Percentiles rank a stretch among this genome's conserved stretches.
These are phyloP conservation scores for Bombus confusus DNA, from an alignment of 1,140 invertebrate genomes.

Conservation along the genomic window DNA sequence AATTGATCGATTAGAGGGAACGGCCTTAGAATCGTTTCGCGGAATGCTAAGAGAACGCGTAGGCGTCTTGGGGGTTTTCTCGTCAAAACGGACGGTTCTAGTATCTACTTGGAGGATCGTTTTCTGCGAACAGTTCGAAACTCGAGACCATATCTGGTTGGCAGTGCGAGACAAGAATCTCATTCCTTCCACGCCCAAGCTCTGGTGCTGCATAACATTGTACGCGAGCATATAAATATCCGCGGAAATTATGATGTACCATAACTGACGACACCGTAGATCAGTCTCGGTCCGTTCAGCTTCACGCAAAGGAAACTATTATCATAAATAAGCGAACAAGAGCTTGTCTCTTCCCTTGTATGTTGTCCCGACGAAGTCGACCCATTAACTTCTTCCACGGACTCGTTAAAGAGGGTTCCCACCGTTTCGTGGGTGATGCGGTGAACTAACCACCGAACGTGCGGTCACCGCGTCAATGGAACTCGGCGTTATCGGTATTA, in stretches of 20 bases:
- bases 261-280: slow-evolving; percentile 65
- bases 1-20: not conserved
- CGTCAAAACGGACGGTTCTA: slow-evolving; percentile 21
- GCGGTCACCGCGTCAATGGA: not conserved
- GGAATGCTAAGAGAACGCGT: not conserved
- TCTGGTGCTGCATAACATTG: slow-evolving; percentile 54
- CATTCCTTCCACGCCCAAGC: slow-evolving; percentile 58
- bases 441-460: slow-evolving; percentile 25
- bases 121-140: slow-evolving; percentile 61
- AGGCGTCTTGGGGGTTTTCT: not conserved
- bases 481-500: slow-evolving; percentile 73
- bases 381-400: slow-evolving; percentile 74
- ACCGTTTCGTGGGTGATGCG: slow-evolving; percentile 72
- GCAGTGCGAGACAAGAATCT: slow-evolving; percentile 59
- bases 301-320: slow-evolving; percentile 39
- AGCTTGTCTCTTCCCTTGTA: slow-evolving; percentile 22
- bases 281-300: slow-evolving; percentile 46
- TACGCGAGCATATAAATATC: slow-evolving; percentile 45
- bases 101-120: slow-evolving; percentile 38
- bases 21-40: not conserved
- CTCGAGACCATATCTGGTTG: slow-evolving; percentile 60
- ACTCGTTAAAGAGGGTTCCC: slow-evolving; percentile 76
- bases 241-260: slow-evolving; percentile 67
- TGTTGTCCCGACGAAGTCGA: slow-evolving; percentile 62
- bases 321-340: slow-evolving; percentile 58